These are phyloP conservation scores for Marronus borbonicus DNA, from an alignment of 2,888 invertebrate species.

Conservation along the genomic window DNA sequence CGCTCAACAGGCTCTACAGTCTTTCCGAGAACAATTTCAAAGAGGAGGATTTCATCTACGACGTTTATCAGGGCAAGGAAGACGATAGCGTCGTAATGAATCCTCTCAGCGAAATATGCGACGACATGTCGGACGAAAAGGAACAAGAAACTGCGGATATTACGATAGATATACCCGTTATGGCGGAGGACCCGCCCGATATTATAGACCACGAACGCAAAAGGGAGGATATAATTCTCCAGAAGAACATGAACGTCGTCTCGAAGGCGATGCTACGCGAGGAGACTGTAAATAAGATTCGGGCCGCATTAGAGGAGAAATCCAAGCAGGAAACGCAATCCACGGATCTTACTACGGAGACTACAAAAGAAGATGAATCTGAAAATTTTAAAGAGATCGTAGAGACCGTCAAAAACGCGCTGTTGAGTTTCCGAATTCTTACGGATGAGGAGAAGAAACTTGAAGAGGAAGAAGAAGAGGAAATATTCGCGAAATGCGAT, in stretches of 20 bases:
- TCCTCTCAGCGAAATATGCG: slow-evolving; percentile 34
- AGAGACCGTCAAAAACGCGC: slow-evolving; percentile 59
- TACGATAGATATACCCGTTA: slow-evolving; percentile 40
- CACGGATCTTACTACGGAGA: background rate
- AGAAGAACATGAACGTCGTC: slow-evolving; percentile 50
- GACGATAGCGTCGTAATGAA: slow-evolving; percentile 46
- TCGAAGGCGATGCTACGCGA: slow-evolving; percentile 50
- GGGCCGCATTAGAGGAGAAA: slow-evolving; percentile 49
- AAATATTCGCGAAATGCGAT: slow-evolving; percentile 20
- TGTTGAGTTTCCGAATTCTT: slow-evolving; percentile 51
- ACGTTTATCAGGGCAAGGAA: slow-evolving; percentile 36
- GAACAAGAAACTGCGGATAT: slow-evolving; percentile 23
- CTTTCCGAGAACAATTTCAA: slow-evolving; percentile 43
- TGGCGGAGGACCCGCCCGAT: slow-evolving; percentile 27
- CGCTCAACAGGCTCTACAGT: slow-evolving; percentile 38
- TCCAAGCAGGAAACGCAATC: slow-evolving; percentile 14
- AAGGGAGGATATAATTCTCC: slow-evolving; percentile 49
- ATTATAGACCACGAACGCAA: slow-evolving; percentile 42
- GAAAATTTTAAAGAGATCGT: slow-evolving; percentile 60
- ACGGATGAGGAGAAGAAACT: slow-evolving; percentile 12
- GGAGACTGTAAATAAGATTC: slow-evolving; percentile 43
- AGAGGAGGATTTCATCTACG: slow-evolving; percentile 41
- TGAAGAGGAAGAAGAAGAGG: slow-evolving; percentile 14
- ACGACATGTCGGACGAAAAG: slow-evolving; percentile 28
- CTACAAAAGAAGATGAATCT: slow-evolving; percentile 48